Base-by-base conservation (phyloP, 2,113 vertebrate species). In the Oriolus oriolus region DNA sequence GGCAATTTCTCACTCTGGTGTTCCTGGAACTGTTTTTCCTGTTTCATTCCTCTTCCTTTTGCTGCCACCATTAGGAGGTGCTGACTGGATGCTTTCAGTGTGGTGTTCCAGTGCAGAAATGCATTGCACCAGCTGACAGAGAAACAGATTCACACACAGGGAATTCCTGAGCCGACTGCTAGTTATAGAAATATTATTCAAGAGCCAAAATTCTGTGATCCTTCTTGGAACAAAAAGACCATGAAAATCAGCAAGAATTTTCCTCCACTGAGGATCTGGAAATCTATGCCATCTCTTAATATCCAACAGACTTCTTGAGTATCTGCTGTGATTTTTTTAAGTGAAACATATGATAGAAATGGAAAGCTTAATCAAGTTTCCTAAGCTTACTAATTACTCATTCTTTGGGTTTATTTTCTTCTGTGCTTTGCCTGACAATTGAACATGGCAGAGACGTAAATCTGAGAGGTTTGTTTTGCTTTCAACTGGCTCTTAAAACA, bases 161-260 rank as follows among this genome's bases (percentile, higher is more conserved):
- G 88, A 96, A 93, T 88, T 93, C 88, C 92, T 84, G 52, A 83
- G 44, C n/a, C 0, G 33, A 59, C 75, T 84, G 73, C 35, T 87
- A 76, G 80, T 84, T 90, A 84, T 5, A 91, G 79, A 92, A 95
- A 90, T 91, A 91, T 52, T 90, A 80, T 88, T 83, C 64, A 44
- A 56, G 39, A 97, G 79, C 80, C 95, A 95, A 90, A 90, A 90
- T 94, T 74, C 52, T 87, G 69, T 78, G 90, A 93, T 92, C 76
- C 37, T 86, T 88, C 73, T 81, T 94, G 90, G 95, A 97, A 90
- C 49, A 90, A 74, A 86, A 89, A 80, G 66, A 63, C 56, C 79
- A 84, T 64, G 85, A 95, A 97, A 96, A 87, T 84, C 82, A 90
- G 50, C 39, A 83, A 85, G 45, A 87, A 78, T 84, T 96, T 92